Percentiles rank a stretch among this genome's conserved stretches.
Conservation (phyloP, 2,113 vertebrate genomes). For the Neolamprologus kungweensis region DNA sequence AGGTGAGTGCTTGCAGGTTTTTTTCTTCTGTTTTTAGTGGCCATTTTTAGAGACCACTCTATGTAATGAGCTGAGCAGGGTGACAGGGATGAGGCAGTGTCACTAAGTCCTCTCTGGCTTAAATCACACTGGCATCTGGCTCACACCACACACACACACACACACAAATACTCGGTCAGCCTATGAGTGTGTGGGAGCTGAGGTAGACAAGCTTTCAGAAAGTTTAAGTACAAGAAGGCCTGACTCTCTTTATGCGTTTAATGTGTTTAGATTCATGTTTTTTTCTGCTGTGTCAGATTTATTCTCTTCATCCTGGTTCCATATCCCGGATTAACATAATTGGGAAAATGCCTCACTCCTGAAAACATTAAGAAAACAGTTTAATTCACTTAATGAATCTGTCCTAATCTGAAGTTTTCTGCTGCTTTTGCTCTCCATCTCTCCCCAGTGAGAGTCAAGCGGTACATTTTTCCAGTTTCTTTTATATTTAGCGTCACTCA, state of each 20-base stretch:
- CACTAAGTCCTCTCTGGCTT: slow-evolving; percentile 40
- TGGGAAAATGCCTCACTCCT: neutral
- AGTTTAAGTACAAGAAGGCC: neutral
- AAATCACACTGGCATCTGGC: slow-evolving; percentile 53
- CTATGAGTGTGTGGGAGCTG: neutral
- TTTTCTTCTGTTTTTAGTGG: neutral
- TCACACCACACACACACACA: neutral
- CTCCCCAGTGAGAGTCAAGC: neutral
- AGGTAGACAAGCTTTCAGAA: neutral
- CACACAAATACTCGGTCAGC: neutral
- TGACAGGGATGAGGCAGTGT: slow-evolving; percentile 6
- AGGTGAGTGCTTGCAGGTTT: neutral
- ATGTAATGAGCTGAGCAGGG: slow-evolving; percentile 45
- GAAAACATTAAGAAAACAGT: slow-evolving; percentile 17
- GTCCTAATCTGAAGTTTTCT: slow-evolving; percentile 3
- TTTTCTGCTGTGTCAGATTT: neutral
- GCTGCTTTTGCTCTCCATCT: neutral
- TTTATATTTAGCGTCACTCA: slow-evolving; percentile 10
- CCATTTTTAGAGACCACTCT: slow-evolving; percentile 50
- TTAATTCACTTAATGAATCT: slow-evolving; percentile 28
- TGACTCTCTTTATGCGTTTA: neutral
- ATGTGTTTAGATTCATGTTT: slow-evolving; percentile 1
- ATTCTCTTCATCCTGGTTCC: neutral
- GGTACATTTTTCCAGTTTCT: neutral
- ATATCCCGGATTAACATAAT: slow-evolving; percentile 31